Evolutionary conservation across 1,140 invertebrate genomes (phyloP).

Genomic region (Rhagoletis zephyria): DNA sequence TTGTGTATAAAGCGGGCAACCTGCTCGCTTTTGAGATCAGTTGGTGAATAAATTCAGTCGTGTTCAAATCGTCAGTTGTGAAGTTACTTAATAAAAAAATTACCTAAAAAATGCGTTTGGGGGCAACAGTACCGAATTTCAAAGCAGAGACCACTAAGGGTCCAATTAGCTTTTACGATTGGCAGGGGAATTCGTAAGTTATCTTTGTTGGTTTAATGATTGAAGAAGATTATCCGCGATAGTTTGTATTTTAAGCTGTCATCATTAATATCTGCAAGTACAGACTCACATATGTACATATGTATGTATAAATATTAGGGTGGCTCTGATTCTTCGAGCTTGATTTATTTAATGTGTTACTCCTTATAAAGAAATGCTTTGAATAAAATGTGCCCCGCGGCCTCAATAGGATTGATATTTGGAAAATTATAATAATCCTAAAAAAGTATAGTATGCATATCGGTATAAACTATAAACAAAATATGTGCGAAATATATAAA

Average conservation of each 20-base stretch:
- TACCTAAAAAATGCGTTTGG: conserved; percentile 76
- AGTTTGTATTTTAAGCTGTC: too few relatives aligned
- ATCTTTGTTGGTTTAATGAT: background rate
- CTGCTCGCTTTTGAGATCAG: background rate
- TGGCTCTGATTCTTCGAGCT: too few relatives aligned
- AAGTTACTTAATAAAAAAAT: background rate
- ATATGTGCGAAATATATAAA: too few relatives aligned
- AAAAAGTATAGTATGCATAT: too few relatives aligned
- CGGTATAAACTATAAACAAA: too few relatives aligned
- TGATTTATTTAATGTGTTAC: too few relatives aligned
- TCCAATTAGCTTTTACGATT: conserved; percentile 84
- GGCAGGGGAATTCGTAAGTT: conserved; percentile 84
- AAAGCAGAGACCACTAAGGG: conserved; percentile 83
- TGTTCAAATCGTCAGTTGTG: background rate
- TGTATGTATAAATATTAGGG: background rate
- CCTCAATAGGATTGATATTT: too few relatives aligned
- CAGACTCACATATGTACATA: background rate
- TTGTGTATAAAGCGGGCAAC: background rate
- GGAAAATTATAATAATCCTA: too few relatives aligned
- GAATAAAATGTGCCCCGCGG: too few relatives aligned
- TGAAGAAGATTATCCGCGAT: too few relatives aligned
- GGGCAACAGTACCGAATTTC: conserved; percentile 84
- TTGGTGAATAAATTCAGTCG: background rate
- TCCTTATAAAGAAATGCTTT: too few relatives aligned
- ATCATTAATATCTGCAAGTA: background rate